These are phyloP conservation scores for Oryzias melastigma DNA, from an alignment of 2,113 vertebrate species.

Conservation along the genomic window DNA sequence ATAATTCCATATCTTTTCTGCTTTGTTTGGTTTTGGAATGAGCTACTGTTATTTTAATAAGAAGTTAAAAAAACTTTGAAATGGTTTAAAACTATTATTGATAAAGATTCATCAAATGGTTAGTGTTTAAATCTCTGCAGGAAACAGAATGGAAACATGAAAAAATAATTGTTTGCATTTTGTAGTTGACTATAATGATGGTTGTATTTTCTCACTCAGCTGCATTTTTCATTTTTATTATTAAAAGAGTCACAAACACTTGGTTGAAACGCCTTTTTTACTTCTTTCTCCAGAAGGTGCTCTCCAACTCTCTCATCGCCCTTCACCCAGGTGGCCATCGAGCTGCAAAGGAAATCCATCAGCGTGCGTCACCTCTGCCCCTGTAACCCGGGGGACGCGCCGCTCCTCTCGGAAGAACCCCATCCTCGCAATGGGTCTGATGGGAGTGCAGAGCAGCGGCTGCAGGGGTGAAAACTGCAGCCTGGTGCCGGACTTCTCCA, in stretches of 20 bases:
- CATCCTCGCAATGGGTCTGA: conserved; percentile 33
- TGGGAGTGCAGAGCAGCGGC: conserved; percentile 25
- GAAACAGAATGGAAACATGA: no score
- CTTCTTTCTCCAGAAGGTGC: neutral
- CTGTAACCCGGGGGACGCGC: conserved; percentile 36
- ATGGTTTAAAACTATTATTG: no score
- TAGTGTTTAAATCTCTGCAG: no score
- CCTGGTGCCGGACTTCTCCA: neutral
- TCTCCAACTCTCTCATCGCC: neutral
- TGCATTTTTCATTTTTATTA: no score
- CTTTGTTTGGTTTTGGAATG: neutral
- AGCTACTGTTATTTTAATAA: neutral
- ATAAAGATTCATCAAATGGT: no score
- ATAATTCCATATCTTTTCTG: neutral
- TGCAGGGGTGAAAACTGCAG: conserved; percentile 52
- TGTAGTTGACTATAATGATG: no score
- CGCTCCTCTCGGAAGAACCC: conserved; percentile 7
- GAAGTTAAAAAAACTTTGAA: neutral
- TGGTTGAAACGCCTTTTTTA: neutral
- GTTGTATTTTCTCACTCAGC: no score
- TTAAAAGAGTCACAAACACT: neutral
- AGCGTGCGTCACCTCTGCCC: conserved; percentile 43
- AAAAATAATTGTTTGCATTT: no score
- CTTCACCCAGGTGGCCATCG: conserved; percentile 18
- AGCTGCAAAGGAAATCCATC: conserved; percentile 64